These are phyloP conservation scores for Puffinus mauretanicus DNA, from an alignment of 2,113 vertebrate genomes.

Conservation along the genomic window DNA sequence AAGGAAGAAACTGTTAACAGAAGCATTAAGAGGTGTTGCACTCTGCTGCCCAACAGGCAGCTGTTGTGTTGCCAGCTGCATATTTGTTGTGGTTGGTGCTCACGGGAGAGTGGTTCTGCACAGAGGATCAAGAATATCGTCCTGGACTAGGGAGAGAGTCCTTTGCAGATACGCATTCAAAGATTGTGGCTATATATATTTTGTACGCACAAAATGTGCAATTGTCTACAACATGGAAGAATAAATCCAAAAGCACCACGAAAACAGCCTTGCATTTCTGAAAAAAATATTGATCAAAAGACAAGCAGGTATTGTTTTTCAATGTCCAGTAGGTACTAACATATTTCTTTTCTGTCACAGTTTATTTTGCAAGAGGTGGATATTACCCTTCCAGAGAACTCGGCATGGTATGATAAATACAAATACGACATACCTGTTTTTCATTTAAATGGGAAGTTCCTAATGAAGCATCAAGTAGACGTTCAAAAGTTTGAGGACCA, in stretches of 20 bases:
- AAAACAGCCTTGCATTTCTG: neutral
- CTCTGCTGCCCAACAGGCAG: neutral
- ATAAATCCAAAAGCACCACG: neutral
- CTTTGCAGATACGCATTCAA: neutral
- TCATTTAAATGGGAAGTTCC: conserved; percentile 84
- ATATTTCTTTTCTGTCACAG: conserved; percentile 59
- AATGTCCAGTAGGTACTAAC: neutral
- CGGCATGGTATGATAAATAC: conserved; percentile 80
- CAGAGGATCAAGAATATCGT: neutral
- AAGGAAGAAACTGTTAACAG: neutral
- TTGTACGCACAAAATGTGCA: neutral
- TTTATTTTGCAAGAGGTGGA: conserved; percentile 86
- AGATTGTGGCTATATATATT: neutral
- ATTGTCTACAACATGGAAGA: neutral
- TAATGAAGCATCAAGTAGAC: conserved; percentile 87
- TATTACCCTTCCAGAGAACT: conserved; percentile 82
- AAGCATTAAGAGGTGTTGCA: neutral
- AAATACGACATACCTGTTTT: conserved; percentile 87
- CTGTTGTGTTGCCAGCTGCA: neutral
- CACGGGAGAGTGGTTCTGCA: neutral
- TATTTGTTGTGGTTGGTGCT: neutral
- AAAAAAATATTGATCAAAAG: neutral
- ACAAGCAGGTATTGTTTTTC: neutral
- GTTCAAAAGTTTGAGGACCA: conserved; percentile 74
- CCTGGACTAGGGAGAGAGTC: too few relatives aligned